Base-by-base conservation (phyloP, 92 coral and sea anemone species). In the Palythoa grandis region DNA sequence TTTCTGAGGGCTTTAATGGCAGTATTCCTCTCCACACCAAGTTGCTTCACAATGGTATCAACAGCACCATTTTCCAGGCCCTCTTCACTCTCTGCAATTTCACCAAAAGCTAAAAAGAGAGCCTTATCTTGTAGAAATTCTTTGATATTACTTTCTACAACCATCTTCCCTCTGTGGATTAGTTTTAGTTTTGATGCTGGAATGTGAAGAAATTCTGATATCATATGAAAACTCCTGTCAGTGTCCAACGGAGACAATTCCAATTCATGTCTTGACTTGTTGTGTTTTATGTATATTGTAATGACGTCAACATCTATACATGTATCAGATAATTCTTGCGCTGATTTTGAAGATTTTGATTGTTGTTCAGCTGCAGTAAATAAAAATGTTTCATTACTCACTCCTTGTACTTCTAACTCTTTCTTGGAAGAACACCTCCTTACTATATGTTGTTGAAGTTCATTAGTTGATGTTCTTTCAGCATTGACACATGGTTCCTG, bases 51-150 rank as follows among this genome's bases (percentile, higher is more conserved):
- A 78, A 96, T 91, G 1, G 92, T 78, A 48, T 96, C 96, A 69
- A 96, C 92, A 75, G 92, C 97, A n/a, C 82, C 79, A 29, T 91
- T 67, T 70, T 85, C 93, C 82, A 96, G 86, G 19, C 96, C 99
- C 12, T 94, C 96, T 86, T 96, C 99, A 85, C 85, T 88, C 68
- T 95, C 99, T 54, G 95, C 71, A 60, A 91, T 89, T 86, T 96
- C 99, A 72, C 99, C 99, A 87, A 96, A 82, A 61, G 97, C 99
- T 29, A 94, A 83, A 85, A 96, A 96, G 43, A 95, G 58, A 38
- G 98, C 90, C 35, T 65, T 88, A 35, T 93, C 80, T 35, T 77
- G 72, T 11, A 96, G 65, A 84, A 75, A 85, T 13, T 82, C 68
- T 67, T 76, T 71, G 14, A 93, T 82, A 72, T 90, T 96, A 47